phyloP scores from a whole-genome alignment of 1,140 invertebrate genomes.

The Aporrectodea caliginosa region DNA sequence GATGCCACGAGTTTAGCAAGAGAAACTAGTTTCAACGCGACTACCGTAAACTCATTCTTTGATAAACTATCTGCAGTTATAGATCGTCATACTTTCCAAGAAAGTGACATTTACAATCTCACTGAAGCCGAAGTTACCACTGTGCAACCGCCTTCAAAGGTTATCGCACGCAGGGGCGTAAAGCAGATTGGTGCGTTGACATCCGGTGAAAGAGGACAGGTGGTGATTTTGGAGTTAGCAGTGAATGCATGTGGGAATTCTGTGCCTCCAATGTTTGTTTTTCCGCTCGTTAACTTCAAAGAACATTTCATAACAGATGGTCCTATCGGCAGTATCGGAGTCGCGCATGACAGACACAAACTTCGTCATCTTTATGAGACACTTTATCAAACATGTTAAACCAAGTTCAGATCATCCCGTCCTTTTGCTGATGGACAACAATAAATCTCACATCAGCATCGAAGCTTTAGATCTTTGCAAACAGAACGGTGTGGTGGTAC shows the following conservation, averaged over 20 bases:
- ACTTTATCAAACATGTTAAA: slow-evolving; percentile 51
- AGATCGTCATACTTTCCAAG: slow-evolving; percentile 37
- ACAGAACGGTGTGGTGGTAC: slow-evolving; percentile 37
- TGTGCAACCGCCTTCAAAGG: slow-evolving; percentile 53
- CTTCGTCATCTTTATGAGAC: slow-evolving; percentile 56
- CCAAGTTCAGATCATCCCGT: slow-evolving; percentile 38
- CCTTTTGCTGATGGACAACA: slow-evolving; percentile 38
- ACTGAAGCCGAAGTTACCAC: slow-evolving; percentile 59
- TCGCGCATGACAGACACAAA: slow-evolving; percentile 50
- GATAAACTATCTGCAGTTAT: slow-evolving; percentile 37
- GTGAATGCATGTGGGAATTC: slow-evolving; percentile 40
- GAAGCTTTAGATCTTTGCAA: slow-evolving; percentile 32
- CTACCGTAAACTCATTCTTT: slow-evolving; percentile 39
- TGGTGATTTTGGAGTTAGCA: slow-evolving; percentile 37
- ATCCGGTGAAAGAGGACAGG: slow-evolving; percentile 53
- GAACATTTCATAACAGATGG: slow-evolving; percentile 55
- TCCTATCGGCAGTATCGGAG: slow-evolving; percentile 50
- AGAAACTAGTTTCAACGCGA: slow-evolving; percentile 58
- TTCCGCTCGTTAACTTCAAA: slow-evolving; percentile 42
- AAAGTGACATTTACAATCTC: slow-evolving; percentile 53
- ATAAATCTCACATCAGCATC: slow-evolving; percentile 35
- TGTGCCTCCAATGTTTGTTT: slow-evolving; percentile 45
- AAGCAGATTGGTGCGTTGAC: too few relatives aligned
- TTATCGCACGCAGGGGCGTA: slow-evolving; percentile 53
- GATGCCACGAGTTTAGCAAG: slow-evolving; percentile 56